Base-by-base conservation (phyloP, 2,888 invertebrate genomes). In the Xestia rhomboidea region DNA sequence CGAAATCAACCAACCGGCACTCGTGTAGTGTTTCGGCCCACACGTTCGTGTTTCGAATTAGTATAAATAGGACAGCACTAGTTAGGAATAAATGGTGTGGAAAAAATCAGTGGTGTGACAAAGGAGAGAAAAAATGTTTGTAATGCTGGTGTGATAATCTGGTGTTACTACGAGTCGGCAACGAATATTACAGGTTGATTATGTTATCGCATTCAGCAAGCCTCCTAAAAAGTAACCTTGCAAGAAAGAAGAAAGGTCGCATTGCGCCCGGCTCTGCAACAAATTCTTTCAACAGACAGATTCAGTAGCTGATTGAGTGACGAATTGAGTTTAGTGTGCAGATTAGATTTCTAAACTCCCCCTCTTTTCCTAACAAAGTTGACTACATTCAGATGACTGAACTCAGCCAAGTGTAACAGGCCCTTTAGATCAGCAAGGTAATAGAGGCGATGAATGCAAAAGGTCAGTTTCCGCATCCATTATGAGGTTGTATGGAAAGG, bases 391-490 rank as follows among this genome's bases (percentile, higher is more conserved):
- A 51, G 27, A 24, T 7, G 8, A 24, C 21, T 27, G 21, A 51
- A 64, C 3, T 64, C 24, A 30, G 49, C 18, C 41, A 44, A 5
- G 49, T 51, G 13, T 5, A 27, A 15, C 18, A n/a, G 18, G 2
- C 41, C 21, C 1, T 66, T 54, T 63, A 62, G 46, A 69, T 69
- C 54, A 57, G 13, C 13, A 21, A 62, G 30, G 46, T 24, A 18
- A 49, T 44, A 30, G 18, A 24, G 30, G 54, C 62, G 21, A 34
- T 62, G 51, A 24, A 71, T 34, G 38, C 34, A 18, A 77, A 81
- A 82, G 46, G 62, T 77, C 67, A 82, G 71, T 71, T 18, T 54
- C 46, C 51, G 54, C 46, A 15, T 68, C 34, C 24, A 57, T 81
- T 66, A 66, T 64, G 60, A 51, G 46, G 44, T 46, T n/a, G 2